These are phyloP conservation scores for Serrognathus titanus DNA, from an alignment of 2,888 invertebrate genomes.

Conservation along the genomic window DNA sequence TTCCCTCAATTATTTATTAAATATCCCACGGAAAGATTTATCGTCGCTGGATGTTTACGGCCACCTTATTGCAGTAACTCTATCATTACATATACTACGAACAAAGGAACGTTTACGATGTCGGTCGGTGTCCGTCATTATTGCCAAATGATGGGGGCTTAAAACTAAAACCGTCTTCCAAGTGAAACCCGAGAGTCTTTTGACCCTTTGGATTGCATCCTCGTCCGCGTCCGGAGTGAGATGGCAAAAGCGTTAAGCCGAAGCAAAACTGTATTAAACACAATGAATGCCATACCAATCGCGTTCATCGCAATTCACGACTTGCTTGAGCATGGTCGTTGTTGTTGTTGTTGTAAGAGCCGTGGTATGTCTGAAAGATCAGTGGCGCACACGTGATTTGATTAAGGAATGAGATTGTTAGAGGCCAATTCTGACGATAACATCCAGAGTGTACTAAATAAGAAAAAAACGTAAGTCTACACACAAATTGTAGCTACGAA, in stretches of 20 bases:
- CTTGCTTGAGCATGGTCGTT: not conserved
- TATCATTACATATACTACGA: not conserved
- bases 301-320: conserved; percentile 1
- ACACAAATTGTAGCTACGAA: no score
- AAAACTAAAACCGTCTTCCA: conserved; percentile 14
- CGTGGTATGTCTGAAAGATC: no score
- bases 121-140: conserved; percentile 19
- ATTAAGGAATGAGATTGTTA: no score
- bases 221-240: not conserved
- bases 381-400: no score
- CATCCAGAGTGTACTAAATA: no score
- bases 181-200: conserved; percentile 24
- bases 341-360: no score
- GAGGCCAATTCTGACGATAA: not conserved
- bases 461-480: no score
- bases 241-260: not conserved
- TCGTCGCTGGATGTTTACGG: no score
- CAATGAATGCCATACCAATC: conserved; percentile 1
- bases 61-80: no score
- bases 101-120: conserved; percentile 22
- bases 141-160: conserved; percentile 27
- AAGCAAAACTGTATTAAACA: conserved; percentile 2
- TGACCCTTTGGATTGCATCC: conserved; percentile 17
- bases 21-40: no score
- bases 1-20: no score